phyloP scores from a whole-genome alignment of 1,140 invertebrate species.

The Oncopodura yosiiana region DNA sequence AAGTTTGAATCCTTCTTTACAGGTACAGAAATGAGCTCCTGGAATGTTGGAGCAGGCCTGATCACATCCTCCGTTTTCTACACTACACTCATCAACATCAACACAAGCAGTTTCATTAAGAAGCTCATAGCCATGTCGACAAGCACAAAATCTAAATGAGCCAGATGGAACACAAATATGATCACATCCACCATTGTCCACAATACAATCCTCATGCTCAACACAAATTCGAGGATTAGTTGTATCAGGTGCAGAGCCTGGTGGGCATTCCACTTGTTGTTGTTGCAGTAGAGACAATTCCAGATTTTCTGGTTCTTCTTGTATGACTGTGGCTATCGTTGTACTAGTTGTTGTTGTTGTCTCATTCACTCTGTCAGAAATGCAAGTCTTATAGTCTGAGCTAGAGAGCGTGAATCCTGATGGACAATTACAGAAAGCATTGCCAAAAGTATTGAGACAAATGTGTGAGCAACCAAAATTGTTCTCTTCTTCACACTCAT shows the following conservation, averaged over 20 bases:
- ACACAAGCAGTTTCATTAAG: slow-evolving; percentile 47
- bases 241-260: slow-evolving; percentile 27
- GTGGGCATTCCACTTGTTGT: slow-evolving; percentile 31
- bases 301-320: slow-evolving; percentile 21
- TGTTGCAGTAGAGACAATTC: neutral
- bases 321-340: neutral
- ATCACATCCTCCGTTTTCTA: slow-evolving; percentile 46
- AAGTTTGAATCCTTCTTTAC: slow-evolving; percentile 45
- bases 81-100: slow-evolving; percentile 46
- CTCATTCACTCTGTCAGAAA: slow-evolving; percentile 29
- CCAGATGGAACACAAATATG: slow-evolving; percentile 42
- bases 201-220: slow-evolving; percentile 37
- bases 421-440: slow-evolving; percentile 68
- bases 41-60: slow-evolving; percentile 44
- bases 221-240: slow-evolving; percentile 35
- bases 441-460: slow-evolving; percentile 64
- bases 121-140: slow-evolving; percentile 40
- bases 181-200: slow-evolving; percentile 44
- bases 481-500: slow-evolving; percentile 36
- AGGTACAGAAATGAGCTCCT: slow-evolving; percentile 48
- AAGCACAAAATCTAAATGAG: slow-evolving; percentile 38
- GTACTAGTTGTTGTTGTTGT: slow-evolving; percentile 32
- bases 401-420: slow-evolving; percentile 44
- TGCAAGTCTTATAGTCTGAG: slow-evolving; percentile 47
- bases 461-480: slow-evolving; percentile 41